These are phyloP conservation scores for Stenurella melanura DNA, from an alignment of 2,888 invertebrate genomes.

Conservation along the genomic window DNA sequence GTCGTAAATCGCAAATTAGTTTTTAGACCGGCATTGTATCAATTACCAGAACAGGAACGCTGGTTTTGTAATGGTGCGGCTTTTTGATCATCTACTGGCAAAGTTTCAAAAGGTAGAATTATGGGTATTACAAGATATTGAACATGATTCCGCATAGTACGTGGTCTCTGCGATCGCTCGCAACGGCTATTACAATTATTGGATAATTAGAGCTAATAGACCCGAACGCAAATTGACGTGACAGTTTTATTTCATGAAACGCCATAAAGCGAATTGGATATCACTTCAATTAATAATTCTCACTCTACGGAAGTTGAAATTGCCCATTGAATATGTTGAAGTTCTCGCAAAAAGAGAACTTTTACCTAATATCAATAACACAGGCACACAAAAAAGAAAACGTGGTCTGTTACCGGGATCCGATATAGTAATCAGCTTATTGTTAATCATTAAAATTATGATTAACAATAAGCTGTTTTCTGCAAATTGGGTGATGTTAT, in stretches of 20 bases:
- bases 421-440: too few species aligned
- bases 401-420: too few species aligned
- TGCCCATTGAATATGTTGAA: too few species aligned
- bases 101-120: conserved; percentile 15
- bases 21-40: conserved; percentile 27
- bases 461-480: too few species aligned
- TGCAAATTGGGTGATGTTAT: too few species aligned
- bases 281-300: background rate
- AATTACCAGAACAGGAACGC: conserved; percentile 22
- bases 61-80: conserved; percentile 9
- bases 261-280: background rate
- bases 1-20: conserved; percentile 34
- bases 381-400: too few species aligned
- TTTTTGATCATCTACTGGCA: conserved; percentile 18
- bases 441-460: too few species aligned
- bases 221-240: background rate
- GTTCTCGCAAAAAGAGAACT: too few species aligned
- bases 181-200: background rate
- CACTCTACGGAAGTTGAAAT: too few species aligned
- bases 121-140: background rate
- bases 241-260: background rate
- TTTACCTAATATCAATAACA: too few species aligned
- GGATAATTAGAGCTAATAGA: background rate
- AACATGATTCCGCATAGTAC: background rate
- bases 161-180: background rate